Base-by-base conservation (phyloP, 2,113 vertebrate species). In the Cyprinodon variegatus region DNA sequence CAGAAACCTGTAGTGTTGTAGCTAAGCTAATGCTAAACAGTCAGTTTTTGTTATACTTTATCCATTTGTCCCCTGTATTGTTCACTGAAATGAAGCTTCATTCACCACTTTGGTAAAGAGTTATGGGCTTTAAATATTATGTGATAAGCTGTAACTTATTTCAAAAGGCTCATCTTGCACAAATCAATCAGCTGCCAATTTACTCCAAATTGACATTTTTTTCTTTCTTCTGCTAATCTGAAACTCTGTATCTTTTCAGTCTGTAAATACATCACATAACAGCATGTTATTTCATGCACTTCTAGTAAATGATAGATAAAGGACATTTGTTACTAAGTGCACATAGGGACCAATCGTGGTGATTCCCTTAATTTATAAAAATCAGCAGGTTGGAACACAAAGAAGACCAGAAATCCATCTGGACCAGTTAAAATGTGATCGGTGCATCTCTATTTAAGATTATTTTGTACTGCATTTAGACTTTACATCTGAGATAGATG, bases 1-100 rank as follows among this genome's bases (percentile, higher is more conserved):
- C 46, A 61, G 64, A 65, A 37, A n/a, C 20, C 68, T 14, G n/a
- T 78, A 53, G n/a, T 11, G 61, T 12, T 37, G 50, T 50, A 62
- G 22, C 68, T 22, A 5, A 45, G 43, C 46, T 4, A 11, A 29
- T 40, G 11, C 37, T 38, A 29, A 4, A 22, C 12, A 11, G 29
- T 29, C 22, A 3, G 36, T 29, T 7, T 50, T 8, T 20, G 11
- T 57, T 63, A 43, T 20, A 61, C 60, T 70, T 70, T 11, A 50
- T 37, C 12, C 65, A 3, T 15, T 29, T 29, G 10, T 36, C 41
- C 39, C 46, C 50, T 57, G 20, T 53, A 48, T 53, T 22, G 36
- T 39, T 50, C 48, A 39, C 12, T 50, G 15, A 64, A 64, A 64
- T 50, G 5, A 50, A 39, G 6, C n/a, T 29, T 29, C 29, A 8